Evolutionary conservation across 2,113 vertebrate species (phyloP), one percentile per base, ranked within the genome.

Genomic region (Synodontis membranacea): DNA sequence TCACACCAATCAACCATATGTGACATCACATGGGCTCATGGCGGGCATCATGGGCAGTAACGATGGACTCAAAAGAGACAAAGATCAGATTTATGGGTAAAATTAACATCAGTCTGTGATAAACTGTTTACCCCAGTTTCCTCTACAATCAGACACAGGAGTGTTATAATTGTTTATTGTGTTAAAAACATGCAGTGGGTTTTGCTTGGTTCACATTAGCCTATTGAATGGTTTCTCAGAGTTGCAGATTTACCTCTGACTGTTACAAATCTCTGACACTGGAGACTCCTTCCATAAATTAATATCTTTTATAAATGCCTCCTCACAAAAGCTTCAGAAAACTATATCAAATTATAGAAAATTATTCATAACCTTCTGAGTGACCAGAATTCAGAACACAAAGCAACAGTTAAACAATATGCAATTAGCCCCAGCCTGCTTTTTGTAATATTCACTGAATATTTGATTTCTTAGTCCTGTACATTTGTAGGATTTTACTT

Each of bases 61-160:
- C 93, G 98, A 99, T 89, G 96, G 96, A 75, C 94, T 99, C 88
- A 99, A 98, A 93, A 94, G 97, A 92, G 97, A 99, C 96, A 99
- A 98, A 95, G 98, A 99, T 93, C 97, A 97, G 76, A 99, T 99
- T 92, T 98, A 98, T 89, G 98, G 98, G 98, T 98, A 96, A 87
- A 94, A 68, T 64, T 56, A 31, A 5, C 31, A 37, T 56, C 9
- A 25, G 42, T 25, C 46, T 72, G 37, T 76, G 3, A 44, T 5
- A 44, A 17, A 70, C 37, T 12, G 5, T 76, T 75, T 72, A 19
- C 19, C 68, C 5, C 21, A 6, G 37, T 12, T 23, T 21, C 25
- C 19, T 42, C 37, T 42, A 10, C 68, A 72, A 4, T 37, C 17
- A 68, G 5, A 37, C 31, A 8, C 31, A 68, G 64, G 64, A 68